Evolutionary conservation across 2,888 invertebrate genomes (phyloP), one percentile per base, ranked within the genome.

Genomic region (Abrostola tripartita): DNA sequence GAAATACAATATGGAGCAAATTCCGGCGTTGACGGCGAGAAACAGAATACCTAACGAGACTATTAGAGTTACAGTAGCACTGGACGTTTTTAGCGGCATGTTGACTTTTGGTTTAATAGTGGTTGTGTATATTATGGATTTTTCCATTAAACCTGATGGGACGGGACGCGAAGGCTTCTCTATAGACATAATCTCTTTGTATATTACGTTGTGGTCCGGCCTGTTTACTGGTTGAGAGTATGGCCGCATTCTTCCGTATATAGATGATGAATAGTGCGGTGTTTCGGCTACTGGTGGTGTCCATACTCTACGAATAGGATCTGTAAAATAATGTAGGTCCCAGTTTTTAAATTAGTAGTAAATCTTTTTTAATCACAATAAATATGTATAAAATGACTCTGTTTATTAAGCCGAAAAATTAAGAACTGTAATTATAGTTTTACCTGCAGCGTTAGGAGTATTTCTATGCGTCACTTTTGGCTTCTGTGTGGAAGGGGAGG

Each of bases 11-110:
- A 95, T 95, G 0, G 96, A 92, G 80, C 97, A 96, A 40, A 96
- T 95, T n/a, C 96, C 95, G 10, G 97, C 89, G 85, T 98, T 98
- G 7, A 97, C 93, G 35, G 97, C 90, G 7, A 98, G 90, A 84
- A 98, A 97, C 51, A 97, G 89, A 54, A 97, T 95, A 36, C 97
- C 97, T 68, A 97, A 91, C 0, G 95, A 95, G 52, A 96, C 95
- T 50, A 96, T 91, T 56, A 96, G 88, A 72, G 96, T 95, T 67
- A 96, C 89, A n/a, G 96, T 96, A 6, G 96, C 95, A 67, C 96
- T 95, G 8, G 96, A 95, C 62, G 95, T 95, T 86, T 95, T 95
- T 38, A 95, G 86, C 61, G 95, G 89, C 71, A 90, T 81, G 69
- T 69, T 78, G 7, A 75, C 58, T 78, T 82, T 85, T 38, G 90